Evolutionary conservation across 2,113 vertebrate species (phyloP), one percentile per base, ranked within the genome.

Genomic region (Xenopus laevis): DNA sequence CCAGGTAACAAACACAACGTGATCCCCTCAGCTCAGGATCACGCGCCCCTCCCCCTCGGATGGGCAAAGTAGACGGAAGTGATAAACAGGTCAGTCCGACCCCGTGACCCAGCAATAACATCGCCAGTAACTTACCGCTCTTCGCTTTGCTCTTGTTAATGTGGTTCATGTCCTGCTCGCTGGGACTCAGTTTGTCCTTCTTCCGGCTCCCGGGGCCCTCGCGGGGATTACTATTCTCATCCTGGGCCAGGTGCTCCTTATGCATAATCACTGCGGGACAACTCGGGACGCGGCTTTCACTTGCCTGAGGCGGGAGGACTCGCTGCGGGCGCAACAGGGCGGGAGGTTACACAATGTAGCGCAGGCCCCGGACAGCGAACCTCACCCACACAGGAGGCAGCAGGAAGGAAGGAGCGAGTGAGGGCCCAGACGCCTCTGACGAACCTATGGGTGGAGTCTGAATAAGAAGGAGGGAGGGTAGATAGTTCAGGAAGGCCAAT

Each of bases 91-190:
- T 33, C 30, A 33, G 46, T 10, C 46, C 13, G 10, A 12, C 10
- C 13, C 46, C 46, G 4, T 10, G 46, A 2, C 46, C 46, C 46
- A 47, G 46, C 9, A 47, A 9, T 10, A 13, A 9, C 10, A 12
- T 4, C n/a, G 10, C 46, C 46, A 10, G 46, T 9, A 10, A 2
- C 45, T 46, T 46, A 46, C 45, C 11, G 45, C 7, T 66, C 63
- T 66, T 65, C 8, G 71, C 52, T 52, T 63, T 63, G 71, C 47
- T 45, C 27, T 62, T 63, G 71, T 74, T 74, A 4, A 74, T n/a
- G n/a, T 74, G 71, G 71, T 74, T 74, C 71, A 74, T 74, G 71
- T 74, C 71, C 50, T 74, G 71, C 63, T 74, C 71, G 27, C 50
- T 20, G 61, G 71, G 71, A 61, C 71, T 72, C 23, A 72, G 61